phyloP scores from a whole-genome alignment of 2,888 invertebrate species.

The Epsilonema sp. region DNA sequence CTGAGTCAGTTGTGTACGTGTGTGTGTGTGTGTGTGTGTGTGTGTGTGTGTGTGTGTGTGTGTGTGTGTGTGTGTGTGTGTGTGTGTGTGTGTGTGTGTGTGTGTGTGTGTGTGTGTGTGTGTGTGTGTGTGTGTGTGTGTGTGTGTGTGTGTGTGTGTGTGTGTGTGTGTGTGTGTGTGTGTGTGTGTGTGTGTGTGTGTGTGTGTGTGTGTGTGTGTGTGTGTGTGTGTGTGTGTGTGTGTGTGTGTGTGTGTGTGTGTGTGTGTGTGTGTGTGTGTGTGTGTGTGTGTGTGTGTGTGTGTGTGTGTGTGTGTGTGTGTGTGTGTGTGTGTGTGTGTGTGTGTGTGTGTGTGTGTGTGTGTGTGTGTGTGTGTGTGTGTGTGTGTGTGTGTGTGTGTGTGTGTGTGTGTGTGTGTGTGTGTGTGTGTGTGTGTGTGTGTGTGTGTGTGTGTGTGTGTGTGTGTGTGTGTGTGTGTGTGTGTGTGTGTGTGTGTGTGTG shows the following conservation, averaged over 20 bases:
- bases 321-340: conserved; percentile 4
- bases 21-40: conserved; percentile 1
- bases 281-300: conserved; percentile 4
- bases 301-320: conserved; percentile 4
- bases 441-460: no score
- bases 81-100: conserved; percentile 9
- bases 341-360: conserved; percentile 4
- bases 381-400: conserved; percentile 6
- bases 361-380: conserved; percentile 4
- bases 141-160: conserved; percentile 6
- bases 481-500: no score
- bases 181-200: conserved; percentile 6
- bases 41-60: conserved; percentile 2
- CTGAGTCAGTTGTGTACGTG: no score
- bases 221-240: conserved; percentile 6
- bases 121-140: conserved; percentile 7
- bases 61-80: conserved; percentile 7
- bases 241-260: conserved; percentile 6
- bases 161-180: conserved; percentile 5
- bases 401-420: conserved; percentile 6
- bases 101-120: conserved; percentile 8
- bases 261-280: conserved; percentile 5
- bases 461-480: no score
- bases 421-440: no score
- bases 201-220: conserved; percentile 6